Evolutionary conservation across 2,888 invertebrate genomes (phyloP), one percentile per base, ranked within the genome.

Genomic region (Trichopria drosophilae): DNA sequence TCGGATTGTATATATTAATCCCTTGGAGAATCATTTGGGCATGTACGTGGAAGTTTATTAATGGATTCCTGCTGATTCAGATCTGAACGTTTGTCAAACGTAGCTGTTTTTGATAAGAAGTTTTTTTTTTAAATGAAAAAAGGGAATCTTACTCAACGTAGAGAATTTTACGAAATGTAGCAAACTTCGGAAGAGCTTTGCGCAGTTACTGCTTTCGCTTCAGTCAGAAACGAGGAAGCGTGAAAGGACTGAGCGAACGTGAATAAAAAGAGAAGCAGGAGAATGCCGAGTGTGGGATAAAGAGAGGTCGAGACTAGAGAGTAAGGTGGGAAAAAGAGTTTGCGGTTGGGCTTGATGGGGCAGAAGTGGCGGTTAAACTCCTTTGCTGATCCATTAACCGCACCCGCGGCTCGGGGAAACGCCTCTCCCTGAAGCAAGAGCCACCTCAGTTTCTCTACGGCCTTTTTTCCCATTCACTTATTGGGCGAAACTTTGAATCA

Each of bases 371-470:
- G 60, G 63, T 61, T 61, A 64, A 68, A 69, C 66, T 68, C 69
- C 68, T 72, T 68, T 55, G 64, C 65, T 63, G 68, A 71, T 68
- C 69, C 72, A 71, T 74, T 74, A 73, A 73, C 71, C 74, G 58
- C 74, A 74, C 64, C 72, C 68, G 72, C 55, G 61, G 53, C 45
- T 44, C 48, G 26, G 47, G 46, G 57, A 55, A 51, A 37, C 53
- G 50, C 29, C n/a, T 15, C 12, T 20, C 47, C 44, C 23, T 53
- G 52, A 40, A 45, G 51, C 58, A 54, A 47, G 37, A 49, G 50
- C 47, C 55, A 26, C 43, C 40, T 40, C 34, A 19, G 37, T 28
- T 34, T 26, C 49, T 28, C 26, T 39, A n/a, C 31, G 41, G 43
- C 32, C 49, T 9, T 39, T 42, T 40, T 53, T 35, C 44, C 29